phyloP scores from a whole-genome alignment of 2,797 vertebrate genomes.

The Phoebastria nigripes region DNA sequence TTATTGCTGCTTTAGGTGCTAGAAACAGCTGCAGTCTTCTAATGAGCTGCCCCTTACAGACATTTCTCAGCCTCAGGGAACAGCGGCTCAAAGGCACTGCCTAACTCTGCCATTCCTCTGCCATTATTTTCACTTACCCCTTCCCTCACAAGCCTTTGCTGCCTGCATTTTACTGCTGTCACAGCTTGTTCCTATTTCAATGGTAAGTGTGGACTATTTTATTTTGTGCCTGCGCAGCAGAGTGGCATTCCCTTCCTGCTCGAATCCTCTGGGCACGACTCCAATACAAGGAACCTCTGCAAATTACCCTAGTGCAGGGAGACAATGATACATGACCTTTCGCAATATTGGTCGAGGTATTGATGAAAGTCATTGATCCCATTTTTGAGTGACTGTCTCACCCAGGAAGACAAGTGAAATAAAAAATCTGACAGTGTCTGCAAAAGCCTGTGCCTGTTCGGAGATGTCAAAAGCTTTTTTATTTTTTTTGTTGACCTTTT shows the following conservation, averaged over 20 bases:
- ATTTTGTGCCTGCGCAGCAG: not conserved
- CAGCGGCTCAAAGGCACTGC: not conserved
- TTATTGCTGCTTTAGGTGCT: not conserved
- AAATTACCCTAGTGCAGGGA: not conserved
- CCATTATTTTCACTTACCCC: not conserved
- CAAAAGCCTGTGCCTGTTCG: not conserved
- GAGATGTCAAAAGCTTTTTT: not conserved
- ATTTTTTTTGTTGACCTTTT: not conserved
- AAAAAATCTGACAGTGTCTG: not conserved
- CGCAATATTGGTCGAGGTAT: not conserved
- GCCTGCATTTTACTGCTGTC: not conserved
- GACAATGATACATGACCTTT: slow-evolving; percentile 27
- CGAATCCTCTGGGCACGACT: not conserved
- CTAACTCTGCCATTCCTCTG: not conserved
- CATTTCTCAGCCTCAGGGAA: not conserved
- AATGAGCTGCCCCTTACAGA: not conserved
- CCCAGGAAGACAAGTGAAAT: slow-evolving; percentile 11
- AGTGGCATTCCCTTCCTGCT: not conserved
- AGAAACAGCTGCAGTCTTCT: not conserved
- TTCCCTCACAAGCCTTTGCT: not conserved
- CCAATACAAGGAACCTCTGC: not conserved
- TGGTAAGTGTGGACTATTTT: not conserved
- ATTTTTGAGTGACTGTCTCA: slow-evolving; percentile 45
- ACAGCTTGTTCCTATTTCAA: not conserved
- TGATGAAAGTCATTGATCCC: slow-evolving; percentile 43